Evolutionary conservation across 2,888 invertebrate species (phyloP).

Genomic region (Papilio demoleus): DNA sequence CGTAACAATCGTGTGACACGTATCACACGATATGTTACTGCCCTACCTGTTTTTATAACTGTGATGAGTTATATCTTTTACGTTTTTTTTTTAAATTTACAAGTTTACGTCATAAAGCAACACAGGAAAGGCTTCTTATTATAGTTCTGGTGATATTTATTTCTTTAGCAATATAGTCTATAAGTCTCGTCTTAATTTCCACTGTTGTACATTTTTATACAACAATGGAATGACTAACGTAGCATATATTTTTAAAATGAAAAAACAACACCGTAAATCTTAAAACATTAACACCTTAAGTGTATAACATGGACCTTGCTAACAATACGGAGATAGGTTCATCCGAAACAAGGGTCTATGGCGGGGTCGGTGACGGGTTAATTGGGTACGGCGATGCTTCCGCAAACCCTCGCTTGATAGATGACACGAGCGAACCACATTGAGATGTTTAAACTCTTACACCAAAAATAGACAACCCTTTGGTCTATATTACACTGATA

Average conservation of each 20-base stretch:
- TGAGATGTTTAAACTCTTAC: background rate
- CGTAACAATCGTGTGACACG: slow-evolving; percentile 5
- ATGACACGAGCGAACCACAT: slow-evolving; percentile 30
- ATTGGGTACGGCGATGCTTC: slow-evolving; percentile 47
- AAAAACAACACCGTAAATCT: background rate
- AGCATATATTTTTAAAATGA: too few relatives aligned
- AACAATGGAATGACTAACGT: too few relatives aligned
- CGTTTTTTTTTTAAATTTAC: too few relatives aligned
- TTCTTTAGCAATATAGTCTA: too few relatives aligned
- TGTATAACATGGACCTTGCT: background rate
- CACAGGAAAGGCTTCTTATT: too few relatives aligned
- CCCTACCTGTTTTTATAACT: slow-evolving; percentile 1
- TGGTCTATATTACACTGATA: background rate
- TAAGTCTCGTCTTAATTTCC: too few relatives aligned
- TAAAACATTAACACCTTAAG: background rate
- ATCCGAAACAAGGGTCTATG: slow-evolving; percentile 15
- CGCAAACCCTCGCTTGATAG: slow-evolving; percentile 42
- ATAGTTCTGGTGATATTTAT: too few relatives aligned
- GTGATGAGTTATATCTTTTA: background rate
- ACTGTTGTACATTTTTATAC: too few relatives aligned
- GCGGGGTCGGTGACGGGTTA: slow-evolving; percentile 44
- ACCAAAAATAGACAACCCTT: background rate
- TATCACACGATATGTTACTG: slow-evolving; percentile 1
- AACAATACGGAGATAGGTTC: slow-evolving; percentile 6
- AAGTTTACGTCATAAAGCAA: too few relatives aligned